Evolutionary conservation across 2,113 vertebrate species (phyloP).

Genomic region (Protomyctophum bolini): DNA sequence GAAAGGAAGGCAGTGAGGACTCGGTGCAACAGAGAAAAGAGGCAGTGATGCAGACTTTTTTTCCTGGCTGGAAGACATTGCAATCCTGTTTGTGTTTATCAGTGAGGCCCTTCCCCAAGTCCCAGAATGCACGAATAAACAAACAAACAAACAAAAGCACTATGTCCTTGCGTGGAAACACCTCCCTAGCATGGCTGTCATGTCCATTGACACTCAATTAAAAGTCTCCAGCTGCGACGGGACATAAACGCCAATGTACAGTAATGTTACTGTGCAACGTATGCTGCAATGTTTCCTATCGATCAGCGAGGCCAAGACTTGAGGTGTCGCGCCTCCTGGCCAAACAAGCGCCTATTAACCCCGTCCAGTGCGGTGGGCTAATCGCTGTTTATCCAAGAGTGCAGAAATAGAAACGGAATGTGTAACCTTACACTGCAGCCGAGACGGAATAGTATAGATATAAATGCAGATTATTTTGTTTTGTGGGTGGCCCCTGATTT

Average conservation of each 20-base stretch:
- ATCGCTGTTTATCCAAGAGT: constrained; percentile 73
- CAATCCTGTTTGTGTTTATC: constrained; percentile 62
- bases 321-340: constrained; percentile 62
- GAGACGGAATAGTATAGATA: constrained; percentile 41
- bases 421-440: constrained; percentile 60
- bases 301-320: constrained; percentile 62
- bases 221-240: constrained; percentile 48
- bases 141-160: constrained; percentile 60
- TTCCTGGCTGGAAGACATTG: constrained; percentile 10
- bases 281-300: constrained; percentile 61
- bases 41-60: not conserved
- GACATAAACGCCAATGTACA: constrained; percentile 45
- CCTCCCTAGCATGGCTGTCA: constrained; percentile 41
- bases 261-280: constrained; percentile 57
- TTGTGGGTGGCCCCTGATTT: constrained; percentile 69
- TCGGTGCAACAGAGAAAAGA: not conserved
- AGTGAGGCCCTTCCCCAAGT: constrained; percentile 33
- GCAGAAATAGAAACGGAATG: constrained; percentile 66
- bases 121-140: constrained; percentile 52
- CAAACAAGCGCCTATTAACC: constrained; percentile 74
- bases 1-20: not conserved
- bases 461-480: constrained; percentile 75
- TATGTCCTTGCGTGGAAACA: constrained; percentile 61
- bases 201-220: constrained; percentile 70
- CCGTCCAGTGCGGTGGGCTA: constrained; percentile 53